Evolutionary conservation across 1,140 invertebrate species (phyloP), one percentile per base, ranked within the genome.

Genomic region (Mizuhopecten yessoensis): DNA sequence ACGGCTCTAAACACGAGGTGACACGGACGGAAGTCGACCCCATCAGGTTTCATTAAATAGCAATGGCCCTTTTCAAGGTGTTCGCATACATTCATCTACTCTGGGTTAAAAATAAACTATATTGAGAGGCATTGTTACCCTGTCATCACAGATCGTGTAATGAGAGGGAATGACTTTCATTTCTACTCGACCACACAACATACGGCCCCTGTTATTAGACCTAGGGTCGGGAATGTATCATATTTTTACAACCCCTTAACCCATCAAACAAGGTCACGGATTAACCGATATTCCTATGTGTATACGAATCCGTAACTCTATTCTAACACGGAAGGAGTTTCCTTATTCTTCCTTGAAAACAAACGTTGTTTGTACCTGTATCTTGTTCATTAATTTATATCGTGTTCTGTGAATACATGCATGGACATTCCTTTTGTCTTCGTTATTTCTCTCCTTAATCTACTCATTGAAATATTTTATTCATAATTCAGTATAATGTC

Each of bases 151-250:
- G 45, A 5, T 75, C n/a, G 57, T 0, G 5, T 75, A 75, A 75
- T 75, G 57, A 17, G 23, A 75, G n/a, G 57, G 57, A 75, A 75
- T 75, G 57, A 75, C 57, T 75, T 75, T 75, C 57, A 29, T 75
- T 75, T 29, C 57, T 75, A 75, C 57, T n/a, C 57, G 57, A 75
- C 57, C 57, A 75, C 57, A 75, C 2, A 75, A 75, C 20, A 49
- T 2, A 49, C 2, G 20, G 45, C 45, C 45, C 20, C 20, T 2
- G 10, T 49, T 49, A 49, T n/a, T n/a, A 20, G 45, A 23, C 1
- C 13, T 49, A 20, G 20, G 45, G 45, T 49, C 45, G 20, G 45
- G 3, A 13, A 2, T 49, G 45, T 49, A 13, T 49, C 15, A 15
- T 49, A 2, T 20, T 23, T 20, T 49, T 20, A 49, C 1, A 49